These are phyloP conservation scores for Trididemnum clinides DNA, from an alignment of 23 tunicate genomes.

Conservation along the genomic window DNA sequence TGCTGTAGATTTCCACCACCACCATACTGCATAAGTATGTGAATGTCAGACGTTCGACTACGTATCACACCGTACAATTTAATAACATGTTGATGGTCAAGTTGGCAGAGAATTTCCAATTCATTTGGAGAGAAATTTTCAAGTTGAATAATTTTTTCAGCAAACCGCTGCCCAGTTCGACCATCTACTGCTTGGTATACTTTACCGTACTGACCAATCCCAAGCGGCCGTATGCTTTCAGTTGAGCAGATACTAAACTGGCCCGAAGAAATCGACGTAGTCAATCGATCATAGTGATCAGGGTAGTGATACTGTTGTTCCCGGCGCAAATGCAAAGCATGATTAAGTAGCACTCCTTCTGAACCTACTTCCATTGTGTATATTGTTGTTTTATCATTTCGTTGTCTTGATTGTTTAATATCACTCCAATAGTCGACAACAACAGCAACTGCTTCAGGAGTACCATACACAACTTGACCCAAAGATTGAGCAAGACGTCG, in stretches of 20 bases:
- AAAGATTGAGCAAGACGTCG: not conserved
- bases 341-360: constrained; percentile 32
- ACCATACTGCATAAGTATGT: constrained; percentile 57
- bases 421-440: constrained; percentile 5
- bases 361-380: constrained; percentile 28
- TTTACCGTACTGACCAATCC: constrained; percentile 59
- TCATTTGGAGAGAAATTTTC: constrained; percentile 50
- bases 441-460: not conserved
- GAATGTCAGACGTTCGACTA: constrained; percentile 47
- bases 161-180: constrained; percentile 32
- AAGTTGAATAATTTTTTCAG: constrained; percentile 49
- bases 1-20: constrained; percentile 53
- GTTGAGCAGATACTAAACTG: not conserved
- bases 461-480: constrained; percentile 12
- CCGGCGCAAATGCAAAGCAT: not conserved
- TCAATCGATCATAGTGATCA: not conserved
- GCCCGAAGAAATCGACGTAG: not conserved
- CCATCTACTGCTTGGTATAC: constrained; percentile 55
- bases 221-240: constrained; percentile 18
- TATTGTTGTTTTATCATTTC: not conserved
- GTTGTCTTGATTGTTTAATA: not conserved
- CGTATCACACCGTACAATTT: constrained; percentile 52
- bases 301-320: not conserved
- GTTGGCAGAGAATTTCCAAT: constrained; percentile 46
- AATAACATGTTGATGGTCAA: constrained; percentile 68